Evolutionary conservation across 2,797 vertebrate genomes (phyloP).

Genomic region (Capromys pilorides): DNA sequence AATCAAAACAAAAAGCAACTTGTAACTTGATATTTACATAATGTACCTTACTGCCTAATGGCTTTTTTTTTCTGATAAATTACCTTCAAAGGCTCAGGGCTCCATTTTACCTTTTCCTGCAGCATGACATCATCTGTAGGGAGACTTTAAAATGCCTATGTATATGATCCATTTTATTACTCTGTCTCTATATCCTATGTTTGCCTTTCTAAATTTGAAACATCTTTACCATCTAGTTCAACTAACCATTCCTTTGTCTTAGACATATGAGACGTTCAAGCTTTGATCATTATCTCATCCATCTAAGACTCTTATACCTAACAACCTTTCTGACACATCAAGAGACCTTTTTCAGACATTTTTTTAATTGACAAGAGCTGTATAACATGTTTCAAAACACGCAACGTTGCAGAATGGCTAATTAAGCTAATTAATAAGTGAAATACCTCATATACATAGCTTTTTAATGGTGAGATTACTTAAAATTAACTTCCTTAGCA

Average conservation of each 20-base stretch:
- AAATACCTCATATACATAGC: neutral
- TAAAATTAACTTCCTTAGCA: neutral
- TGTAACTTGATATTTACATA: neutral
- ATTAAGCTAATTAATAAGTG: neutral
- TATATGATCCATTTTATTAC: neutral
- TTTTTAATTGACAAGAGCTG: conserved; percentile 1
- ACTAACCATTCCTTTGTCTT: neutral
- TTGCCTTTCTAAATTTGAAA: neutral
- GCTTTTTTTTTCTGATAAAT: neutral
- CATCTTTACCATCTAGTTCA: neutral
- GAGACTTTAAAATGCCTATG: neutral
- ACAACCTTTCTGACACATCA: neutral
- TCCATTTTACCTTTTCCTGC: neutral
- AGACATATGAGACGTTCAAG: neutral
- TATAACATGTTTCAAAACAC: neutral
- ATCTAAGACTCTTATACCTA: neutral
- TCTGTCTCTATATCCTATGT: no score
- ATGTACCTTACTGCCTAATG: neutral
- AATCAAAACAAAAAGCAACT: neutral
- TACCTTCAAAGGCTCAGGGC: neutral
- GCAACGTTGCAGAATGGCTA: neutral
- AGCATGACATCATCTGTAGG: neutral
- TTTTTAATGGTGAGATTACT: neutral
- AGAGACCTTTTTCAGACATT: neutral
- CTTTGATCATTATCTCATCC: neutral